These are phyloP conservation scores for Pentamera pediparva DNA, from an alignment of 53 echinoderm and acorn worm species.

Conservation along the genomic window DNA sequence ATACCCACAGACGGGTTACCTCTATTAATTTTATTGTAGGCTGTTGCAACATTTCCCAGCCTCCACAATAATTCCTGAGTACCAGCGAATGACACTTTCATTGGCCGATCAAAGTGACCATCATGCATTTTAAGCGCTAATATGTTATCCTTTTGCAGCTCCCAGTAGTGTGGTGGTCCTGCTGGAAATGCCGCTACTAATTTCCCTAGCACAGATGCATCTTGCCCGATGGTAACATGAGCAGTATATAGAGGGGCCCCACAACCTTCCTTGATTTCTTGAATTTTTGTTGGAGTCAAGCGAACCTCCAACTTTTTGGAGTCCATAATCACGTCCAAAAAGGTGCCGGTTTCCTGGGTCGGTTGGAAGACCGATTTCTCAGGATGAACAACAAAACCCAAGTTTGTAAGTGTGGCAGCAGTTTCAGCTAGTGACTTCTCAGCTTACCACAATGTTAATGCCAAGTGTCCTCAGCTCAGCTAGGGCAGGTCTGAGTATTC, in stretches of 20 bases:
- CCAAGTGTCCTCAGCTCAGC: constrained; percentile 7
- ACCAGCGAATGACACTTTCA: not conserved
- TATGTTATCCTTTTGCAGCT: not conserved
- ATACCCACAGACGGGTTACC: not conserved
- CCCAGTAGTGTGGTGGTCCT: not conserved
- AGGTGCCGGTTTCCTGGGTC: not conserved
- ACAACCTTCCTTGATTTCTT: not conserved
- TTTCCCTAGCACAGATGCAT: not conserved
- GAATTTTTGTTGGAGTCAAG: not conserved
- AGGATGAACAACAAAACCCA: not conserved
- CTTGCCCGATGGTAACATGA: not conserved
- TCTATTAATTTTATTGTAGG: not conserved
- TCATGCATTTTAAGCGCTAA: not conserved
- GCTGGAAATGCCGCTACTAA: not conserved
- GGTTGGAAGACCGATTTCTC: not conserved
- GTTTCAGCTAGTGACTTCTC: not conserved
- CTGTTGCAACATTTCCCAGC: not conserved
- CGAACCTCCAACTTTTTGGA: not conserved
- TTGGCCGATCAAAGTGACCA: constrained; percentile 16
- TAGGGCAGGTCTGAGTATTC: constrained; percentile 36
- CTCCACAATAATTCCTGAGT: not conserved
- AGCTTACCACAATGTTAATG: not conserved
- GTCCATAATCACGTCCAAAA: not conserved
- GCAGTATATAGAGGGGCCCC: not conserved
- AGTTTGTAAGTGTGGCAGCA: not conserved